Evolutionary conservation across 2,113 vertebrate genomes (phyloP).

Genomic region (Thinocorus orbignyianus): DNA sequence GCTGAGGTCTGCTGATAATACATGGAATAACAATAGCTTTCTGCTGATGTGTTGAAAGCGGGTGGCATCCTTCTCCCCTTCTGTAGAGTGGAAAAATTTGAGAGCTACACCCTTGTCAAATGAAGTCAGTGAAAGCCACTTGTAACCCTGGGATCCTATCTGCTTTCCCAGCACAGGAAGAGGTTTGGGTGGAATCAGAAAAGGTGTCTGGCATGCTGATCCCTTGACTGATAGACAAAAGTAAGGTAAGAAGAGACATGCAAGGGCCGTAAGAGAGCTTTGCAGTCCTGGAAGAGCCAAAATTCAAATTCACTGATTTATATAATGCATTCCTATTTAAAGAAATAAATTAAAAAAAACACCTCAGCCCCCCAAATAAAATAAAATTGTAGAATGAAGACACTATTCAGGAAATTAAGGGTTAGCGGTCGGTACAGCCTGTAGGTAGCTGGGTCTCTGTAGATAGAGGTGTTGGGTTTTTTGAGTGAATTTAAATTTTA

Average conservation of each 20-base stretch:
- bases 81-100: neutral
- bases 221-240: neutral
- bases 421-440: neutral
- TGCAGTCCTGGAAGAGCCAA: neutral
- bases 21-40: fast-evolving
- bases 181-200: neutral
- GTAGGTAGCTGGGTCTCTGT: neutral
- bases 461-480: neutral
- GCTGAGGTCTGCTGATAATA: neutral
- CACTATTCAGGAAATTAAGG: neutral
- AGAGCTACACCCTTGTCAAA: fast-evolving
- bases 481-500: neutral
- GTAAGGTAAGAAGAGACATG: neutral
- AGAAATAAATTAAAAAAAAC: neutral
- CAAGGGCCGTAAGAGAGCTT: neutral
- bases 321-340: neutral
- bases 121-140: neutral
- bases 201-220: neutral
- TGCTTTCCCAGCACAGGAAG: neutral
- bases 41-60: too few relatives aligned
- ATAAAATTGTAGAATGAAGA: neutral
- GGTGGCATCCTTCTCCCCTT: neutral
- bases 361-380: neutral
- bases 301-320: neutral
- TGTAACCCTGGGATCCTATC: neutral